Evolutionary conservation across 2,797 vertebrate species (phyloP), one percentile per base, ranked within the genome.

Genomic region (Alosa sapidissima): DNA sequence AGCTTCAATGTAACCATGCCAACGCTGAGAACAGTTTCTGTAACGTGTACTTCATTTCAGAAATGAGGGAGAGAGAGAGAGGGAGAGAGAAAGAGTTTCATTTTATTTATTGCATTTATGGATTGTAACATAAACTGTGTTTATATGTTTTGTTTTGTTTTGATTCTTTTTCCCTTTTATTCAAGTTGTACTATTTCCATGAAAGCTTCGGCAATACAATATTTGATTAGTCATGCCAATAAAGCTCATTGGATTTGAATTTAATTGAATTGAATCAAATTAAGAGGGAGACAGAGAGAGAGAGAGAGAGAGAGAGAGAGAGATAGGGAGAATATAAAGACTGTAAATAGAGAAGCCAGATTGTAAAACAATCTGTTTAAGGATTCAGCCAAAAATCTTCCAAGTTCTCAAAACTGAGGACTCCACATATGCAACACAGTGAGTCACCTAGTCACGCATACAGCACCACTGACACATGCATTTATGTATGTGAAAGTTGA

Each of bases 301-400:
- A 11, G 62, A n/a, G 62, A 68, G 24, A 7, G 62, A 68, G 62
- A 33, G 62, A 33, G n/a, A 24, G 62, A 68, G 62, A 68, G 24
- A 68, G 62, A 68, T 24, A 72, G 65, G 2, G 28, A 36, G 65
- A 72, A 36, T 28, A 72, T 36, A 21, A 58, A 58, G 21, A 7
- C 3, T 21, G 3, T 58, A 58, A 58, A 58, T 21, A 19, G 16
- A 36, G 68, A 19, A 33, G 36, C 68, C 68, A 75, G 68, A 75
- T 75, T 75, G 68, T 33, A 75, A 45, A 13, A 45, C 68, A 75
- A 28, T 33, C 68, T 75, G 68, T 41, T 41, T 75, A 16, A 75
- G 68, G 41, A 75, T 16, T 75, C 68, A 75, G 68, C 68, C 68
- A 75, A 75, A 45, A 72, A 45, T 33, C 33, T 75, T 14, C 68